Evolutionary conservation across 2,113 vertebrate genomes (phyloP).

Genomic region (Oceanodroma tethys): DNA sequence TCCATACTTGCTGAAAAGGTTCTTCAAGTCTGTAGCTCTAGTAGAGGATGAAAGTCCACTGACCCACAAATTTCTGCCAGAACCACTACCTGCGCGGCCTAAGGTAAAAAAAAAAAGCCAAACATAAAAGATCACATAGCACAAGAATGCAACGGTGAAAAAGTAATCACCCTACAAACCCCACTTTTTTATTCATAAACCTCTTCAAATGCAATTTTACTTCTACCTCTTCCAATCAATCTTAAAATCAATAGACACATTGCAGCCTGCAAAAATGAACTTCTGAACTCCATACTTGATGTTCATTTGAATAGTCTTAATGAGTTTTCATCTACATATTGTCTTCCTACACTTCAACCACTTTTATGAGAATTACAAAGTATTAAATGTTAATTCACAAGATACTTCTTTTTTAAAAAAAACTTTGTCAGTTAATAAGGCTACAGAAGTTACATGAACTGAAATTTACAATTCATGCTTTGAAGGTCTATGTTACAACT

Average conservation of each 20-base stretch:
- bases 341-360: neutral
- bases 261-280: neutral
- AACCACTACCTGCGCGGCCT: constrained; percentile 69
- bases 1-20: constrained; percentile 95
- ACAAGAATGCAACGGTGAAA: neutral
- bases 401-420: neutral
- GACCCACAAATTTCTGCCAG: constrained; percentile 93
- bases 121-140: neutral
- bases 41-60: constrained; percentile 94
- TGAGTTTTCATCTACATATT: neutral
- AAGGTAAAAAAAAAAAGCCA: neutral
- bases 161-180: neutral
- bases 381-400: neutral
- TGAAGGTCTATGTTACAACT: neutral
- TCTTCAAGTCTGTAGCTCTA: constrained; percentile 95
- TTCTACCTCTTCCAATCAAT: neutral
- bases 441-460: neutral
- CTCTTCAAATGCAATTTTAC: neutral
- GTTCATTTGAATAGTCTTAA: neutral
- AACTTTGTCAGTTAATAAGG: neutral
- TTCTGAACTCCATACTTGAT: neutral
- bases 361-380: neutral
- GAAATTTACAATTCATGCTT: neutral
- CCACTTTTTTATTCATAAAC: neutral
- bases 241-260: neutral